Evolutionary conservation across 2,888 invertebrate species (phyloP).

Genomic region (Tetanocera ferruginea): DNA sequence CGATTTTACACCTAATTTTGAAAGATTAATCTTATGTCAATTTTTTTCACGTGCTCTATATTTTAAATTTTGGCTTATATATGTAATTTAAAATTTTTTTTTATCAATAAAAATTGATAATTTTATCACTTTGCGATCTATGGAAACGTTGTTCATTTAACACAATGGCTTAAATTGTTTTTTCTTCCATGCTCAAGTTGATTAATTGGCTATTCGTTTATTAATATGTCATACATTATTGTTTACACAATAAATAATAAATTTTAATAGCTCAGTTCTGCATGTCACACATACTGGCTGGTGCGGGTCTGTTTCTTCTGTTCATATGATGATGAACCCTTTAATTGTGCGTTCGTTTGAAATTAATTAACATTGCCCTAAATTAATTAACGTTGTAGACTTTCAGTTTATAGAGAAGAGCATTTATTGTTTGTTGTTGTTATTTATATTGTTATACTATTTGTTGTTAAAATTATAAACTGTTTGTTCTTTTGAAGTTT

Average conservation of each 20-base stretch:
- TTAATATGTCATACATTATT: not conserved
- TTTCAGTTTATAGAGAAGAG: not conserved
- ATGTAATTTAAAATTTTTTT: not conserved
- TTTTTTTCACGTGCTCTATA: not conserved
- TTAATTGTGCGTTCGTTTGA: conserved; percentile 13
- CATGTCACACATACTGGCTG: not conserved
- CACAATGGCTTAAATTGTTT: conserved; percentile 2
- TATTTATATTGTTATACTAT: too few species aligned
- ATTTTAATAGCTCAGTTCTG: conserved; percentile 9
- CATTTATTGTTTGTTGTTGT: not conserved
- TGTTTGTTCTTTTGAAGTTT: too few species aligned
- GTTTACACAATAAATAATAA: conserved; percentile 23
- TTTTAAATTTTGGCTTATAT: not conserved
- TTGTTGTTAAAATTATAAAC: too few species aligned
- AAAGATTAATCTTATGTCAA: not conserved
- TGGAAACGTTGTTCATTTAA: not conserved
- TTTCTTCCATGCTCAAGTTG: conserved; percentile 13
- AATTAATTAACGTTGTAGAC: conserved; percentile 25
- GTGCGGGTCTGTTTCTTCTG: not conserved
- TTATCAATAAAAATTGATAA: not conserved
- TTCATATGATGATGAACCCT: not conserved
- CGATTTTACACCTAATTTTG: too few species aligned
- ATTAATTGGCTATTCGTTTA: conserved; percentile 5
- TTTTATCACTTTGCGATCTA: not conserved
- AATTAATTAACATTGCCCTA: conserved; percentile 20